These are phyloP conservation scores for Tachina grossa DNA, from an alignment of 2,888 invertebrate genomes.

Conservation along the genomic window DNA sequence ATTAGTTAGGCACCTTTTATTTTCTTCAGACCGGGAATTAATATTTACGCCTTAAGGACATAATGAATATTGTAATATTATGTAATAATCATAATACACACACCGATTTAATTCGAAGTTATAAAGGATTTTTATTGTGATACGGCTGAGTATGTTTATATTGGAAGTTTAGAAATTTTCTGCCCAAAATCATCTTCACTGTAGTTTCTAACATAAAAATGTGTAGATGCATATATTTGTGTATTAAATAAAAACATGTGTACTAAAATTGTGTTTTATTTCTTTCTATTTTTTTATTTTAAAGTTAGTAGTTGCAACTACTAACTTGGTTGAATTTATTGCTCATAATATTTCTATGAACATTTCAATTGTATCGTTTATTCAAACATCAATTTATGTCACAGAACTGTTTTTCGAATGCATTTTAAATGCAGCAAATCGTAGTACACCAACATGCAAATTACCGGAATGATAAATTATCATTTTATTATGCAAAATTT, in stretches of 20 bases:
- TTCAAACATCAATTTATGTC: conserved; percentile 60
- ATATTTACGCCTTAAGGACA: no score
- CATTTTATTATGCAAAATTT: conserved; percentile 2
- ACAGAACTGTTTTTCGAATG: conserved; percentile 53
- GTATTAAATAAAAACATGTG: background rate
- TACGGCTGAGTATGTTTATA: no score
- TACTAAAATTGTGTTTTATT: conserved; percentile 3
- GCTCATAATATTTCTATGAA: conserved; percentile 39
- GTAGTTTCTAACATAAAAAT: conserved; percentile 9
- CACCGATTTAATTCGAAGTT: no score
- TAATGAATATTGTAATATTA: no score
- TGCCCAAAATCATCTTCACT: background rate
- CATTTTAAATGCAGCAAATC: conserved; percentile 55
- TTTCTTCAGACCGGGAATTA: no score
- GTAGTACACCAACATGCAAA: conserved; percentile 1
- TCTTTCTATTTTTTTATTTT: background rate
- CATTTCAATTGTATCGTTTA: conserved; percentile 61
- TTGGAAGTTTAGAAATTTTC: background rate
- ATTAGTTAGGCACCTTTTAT: no score
- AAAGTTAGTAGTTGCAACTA: background rate
- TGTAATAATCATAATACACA: no score
- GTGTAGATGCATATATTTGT: background rate
- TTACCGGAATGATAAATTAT: background rate
- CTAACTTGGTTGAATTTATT: conserved; percentile 20
- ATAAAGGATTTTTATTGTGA: no score